Evolutionary conservation across 2,113 vertebrate species (phyloP).

Genomic region (Lepus europaeus): DNA sequence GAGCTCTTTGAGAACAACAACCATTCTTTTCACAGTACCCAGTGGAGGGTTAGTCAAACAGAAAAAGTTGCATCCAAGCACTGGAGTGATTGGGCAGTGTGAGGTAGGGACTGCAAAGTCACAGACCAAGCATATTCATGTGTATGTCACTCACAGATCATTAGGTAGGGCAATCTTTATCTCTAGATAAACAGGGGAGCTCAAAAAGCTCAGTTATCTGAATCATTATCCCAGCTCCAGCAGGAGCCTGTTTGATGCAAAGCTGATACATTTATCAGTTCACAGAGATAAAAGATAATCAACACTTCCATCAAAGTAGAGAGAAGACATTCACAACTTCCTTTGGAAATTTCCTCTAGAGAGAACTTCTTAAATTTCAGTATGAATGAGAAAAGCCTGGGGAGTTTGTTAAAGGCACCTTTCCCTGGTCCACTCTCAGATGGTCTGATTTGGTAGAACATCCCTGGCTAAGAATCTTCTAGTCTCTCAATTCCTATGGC

Average conservation of each 20-base stretch:
- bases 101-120: background rate
- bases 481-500: slow-evolving; percentile 30
- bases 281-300: slow-evolving; percentile 52
- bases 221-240: background rate
- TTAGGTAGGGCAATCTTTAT: background rate
- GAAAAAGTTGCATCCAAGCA: background rate
- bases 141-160: background rate
- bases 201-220: background rate
- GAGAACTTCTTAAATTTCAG: slow-evolving; percentile 56
- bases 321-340: slow-evolving; percentile 9
- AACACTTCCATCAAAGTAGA: slow-evolving; percentile 30
- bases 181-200: background rate
- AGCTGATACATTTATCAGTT: slow-evolving; percentile 23
- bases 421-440: slow-evolving; percentile 12
- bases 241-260: background rate
- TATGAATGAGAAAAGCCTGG: slow-evolving; percentile 31
- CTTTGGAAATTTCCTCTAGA: slow-evolving; percentile 57
- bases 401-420: slow-evolving; percentile 52
- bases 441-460: slow-evolving; percentile 62
- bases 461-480: slow-evolving; percentile 51
- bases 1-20: background rate
- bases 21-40: background rate
- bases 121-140: background rate
- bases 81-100: background rate
- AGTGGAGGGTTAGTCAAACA: background rate